Evolutionary conservation across 2,113 vertebrate species (phyloP), one percentile per base, ranked within the genome.

Genomic region (Phrynosoma blainvillii): DNA sequence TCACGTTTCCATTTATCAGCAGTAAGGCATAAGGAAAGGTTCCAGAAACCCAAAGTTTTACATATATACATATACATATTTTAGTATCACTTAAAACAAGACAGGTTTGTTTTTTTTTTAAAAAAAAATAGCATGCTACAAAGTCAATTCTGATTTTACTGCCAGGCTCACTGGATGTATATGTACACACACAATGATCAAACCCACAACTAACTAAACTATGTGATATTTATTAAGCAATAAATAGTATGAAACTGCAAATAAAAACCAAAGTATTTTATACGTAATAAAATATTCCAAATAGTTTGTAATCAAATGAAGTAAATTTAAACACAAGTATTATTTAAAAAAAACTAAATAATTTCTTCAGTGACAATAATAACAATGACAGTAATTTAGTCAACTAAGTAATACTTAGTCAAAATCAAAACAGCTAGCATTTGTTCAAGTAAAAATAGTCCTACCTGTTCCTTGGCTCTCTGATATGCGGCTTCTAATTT

Each of bases 401-500:
- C 47, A 47, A 47, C 47, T 74, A 84, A n/a, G 82, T 56, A 88
- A 70, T 32, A 89, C 83, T 20, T 2, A 84, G n/a, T 25, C 5
- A 85, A 89, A 90, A 81, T 13, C 32, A 4, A 13, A 86, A 87
- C 47, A 87, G 25, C 0, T 73, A 0, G 23, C 59, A 62, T 62
- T 62, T 77, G 59, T 36, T 84, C 13, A 56, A 8, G 62, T 59
- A 42, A 0, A 79, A 54, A n/a, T 79, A 85, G 0, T 62, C 5
- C 27, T 90, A 92, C 56, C 81, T 93, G 74, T 21, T 92, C 88
- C 85, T 82, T 91, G 59, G 82, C 89, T 82, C 56, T 76, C 80
- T 89, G 74, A 59, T 92, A 82, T 0, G 84, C 13, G 0, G 73
- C 66, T 92, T 95, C 92, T 75, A 90, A 89, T 93, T 94, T 94